Evolutionary conservation across 2,888 invertebrate genomes (phyloP), one percentile per base, ranked within the genome.

Genomic region (Eristalis tenax): DNA sequence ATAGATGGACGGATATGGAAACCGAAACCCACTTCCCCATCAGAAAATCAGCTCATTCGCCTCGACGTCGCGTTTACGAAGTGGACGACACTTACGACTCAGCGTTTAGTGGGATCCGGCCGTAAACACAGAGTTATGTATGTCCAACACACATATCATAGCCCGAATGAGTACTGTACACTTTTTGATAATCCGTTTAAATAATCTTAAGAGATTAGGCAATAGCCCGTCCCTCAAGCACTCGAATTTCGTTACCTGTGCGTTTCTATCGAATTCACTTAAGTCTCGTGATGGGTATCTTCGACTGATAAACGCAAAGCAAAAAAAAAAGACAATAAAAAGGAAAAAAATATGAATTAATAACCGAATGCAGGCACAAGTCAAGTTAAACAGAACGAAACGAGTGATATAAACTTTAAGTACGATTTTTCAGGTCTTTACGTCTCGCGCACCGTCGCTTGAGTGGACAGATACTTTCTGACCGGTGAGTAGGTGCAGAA

Each of bases 381-480:
- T 13, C 15, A 11, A 61, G 28, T 15, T 13, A 26, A 32, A 26
- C 66, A 35, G 40, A 56, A 1, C 28, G 64, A 68, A 63, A 15
- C n/a, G 63, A 61, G 65, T 1, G 38, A 8, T 10, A 64, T 35
- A 61, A 69, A 57, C 5, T 22, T 56, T 32, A 43, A 43, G 18
- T n/a, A 69, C 15, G 38, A 59, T 59, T 69, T 64, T 22, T 56
- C 35, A 66, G 61, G 40, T 69, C 18, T 22, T 43, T 50, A 38
- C 61, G 18, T 50, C 18, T 57, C 40, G 73, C 71, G 69, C 40
- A 85, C 76, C 71, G 66, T 71, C 63, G 68, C 43, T 68, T n/a
- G 71, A 73, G 71, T 63, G 68, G 69, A 26, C 28, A 65, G 38
- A 35, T 11, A 68, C 69, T 68, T 64, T 77, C 76, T 64, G 73